Evolutionary conservation across 2,113 vertebrate genomes (phyloP), one percentile per base, ranked within the genome.

Genomic region (Neotoma lepida): DNA sequence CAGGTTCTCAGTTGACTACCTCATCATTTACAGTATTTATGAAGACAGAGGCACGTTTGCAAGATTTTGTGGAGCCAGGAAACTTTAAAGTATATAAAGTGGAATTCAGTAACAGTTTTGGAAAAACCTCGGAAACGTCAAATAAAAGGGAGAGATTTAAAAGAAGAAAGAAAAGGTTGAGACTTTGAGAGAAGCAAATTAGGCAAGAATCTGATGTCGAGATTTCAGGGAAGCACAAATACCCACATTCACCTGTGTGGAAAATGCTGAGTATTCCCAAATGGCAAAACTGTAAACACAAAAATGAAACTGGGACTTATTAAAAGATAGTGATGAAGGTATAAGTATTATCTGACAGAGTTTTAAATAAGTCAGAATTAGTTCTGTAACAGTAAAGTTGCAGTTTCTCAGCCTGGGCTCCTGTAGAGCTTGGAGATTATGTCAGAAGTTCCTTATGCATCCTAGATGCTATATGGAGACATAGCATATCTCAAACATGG

Each of bases 1-100:
- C 96, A 97, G 96, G 92, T 97, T 97, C 94, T 97, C 98, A 96
- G 96, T 97, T 97, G 98, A 96, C 97, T 98, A 97, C 91, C 94
- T 98, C 94, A 66, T 97, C 86, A 13, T 97, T 44, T 71, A 95
- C 95, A 91, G 94, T 97, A 96, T 97, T 98, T 97, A 98, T 94
- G 85, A 95, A 96, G 88, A 97, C 97, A 93, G 95, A 97, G 96
- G 91, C 95, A 93, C 44, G 89, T 96, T 95, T 4, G 78, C 56
- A 46, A 84, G 91, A 70, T 91, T 96, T 97, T 98, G 96, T 97
- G 94, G 91, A 94, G 96, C 93, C 84, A 97, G 91, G 96, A 95
- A 96, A 97, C 94, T 96, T 91, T 96, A 96, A 95, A 94, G 93
- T 93, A 81, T 68, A 88, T 92, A 93, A 93, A 90, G 80, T 93